A percentile compares a stretch with the other conserved stretches of the same genome.
These are phyloP conservation scores for Cerceris rybyensis DNA, from an alignment of 2,888 invertebrate genomes.

Conservation along the genomic window DNA sequence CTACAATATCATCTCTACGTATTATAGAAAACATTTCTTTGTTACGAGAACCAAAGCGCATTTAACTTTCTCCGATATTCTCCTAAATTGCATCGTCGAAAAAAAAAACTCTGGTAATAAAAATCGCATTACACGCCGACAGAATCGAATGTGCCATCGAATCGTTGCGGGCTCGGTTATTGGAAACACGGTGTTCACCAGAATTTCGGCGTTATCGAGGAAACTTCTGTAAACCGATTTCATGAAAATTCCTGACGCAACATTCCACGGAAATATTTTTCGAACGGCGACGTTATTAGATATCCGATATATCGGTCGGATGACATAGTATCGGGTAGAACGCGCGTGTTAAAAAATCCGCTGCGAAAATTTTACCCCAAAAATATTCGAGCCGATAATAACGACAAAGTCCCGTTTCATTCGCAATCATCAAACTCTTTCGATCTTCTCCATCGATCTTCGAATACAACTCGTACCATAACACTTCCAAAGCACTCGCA, in stretches of 20 bases:
- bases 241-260: conserved; percentile 43
- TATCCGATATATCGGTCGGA: conserved; percentile 35
- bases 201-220: conserved; percentile 11
- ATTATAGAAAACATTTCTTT: too few species aligned
- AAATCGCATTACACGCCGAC: background rate
- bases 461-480: background rate
- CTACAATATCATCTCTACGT: too few species aligned
- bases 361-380: conserved; percentile 17
- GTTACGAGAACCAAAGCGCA: too few species aligned
- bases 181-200: conserved; percentile 2
- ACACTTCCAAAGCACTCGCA: background rate
- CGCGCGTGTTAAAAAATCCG: conserved; percentile 25
- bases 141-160: background rate
- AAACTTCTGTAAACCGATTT: conserved; percentile 30
- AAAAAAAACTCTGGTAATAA: too few species aligned
- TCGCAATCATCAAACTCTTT: background rate
- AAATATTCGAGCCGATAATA: conserved; percentile 1
- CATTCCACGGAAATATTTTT: conserved; percentile 42
- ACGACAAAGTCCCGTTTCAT: background rate
- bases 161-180: conserved; percentile 15
- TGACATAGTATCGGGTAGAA: conserved; percentile 41
- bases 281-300: conserved; percentile 46
- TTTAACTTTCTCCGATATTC: too few species aligned
- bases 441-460: background rate
- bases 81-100: too few species aligned